Evolutionary conservation across 2,797 vertebrate genomes (phyloP), one percentile per base, ranked within the genome.

Genomic region (Natrix natrix): DNA sequence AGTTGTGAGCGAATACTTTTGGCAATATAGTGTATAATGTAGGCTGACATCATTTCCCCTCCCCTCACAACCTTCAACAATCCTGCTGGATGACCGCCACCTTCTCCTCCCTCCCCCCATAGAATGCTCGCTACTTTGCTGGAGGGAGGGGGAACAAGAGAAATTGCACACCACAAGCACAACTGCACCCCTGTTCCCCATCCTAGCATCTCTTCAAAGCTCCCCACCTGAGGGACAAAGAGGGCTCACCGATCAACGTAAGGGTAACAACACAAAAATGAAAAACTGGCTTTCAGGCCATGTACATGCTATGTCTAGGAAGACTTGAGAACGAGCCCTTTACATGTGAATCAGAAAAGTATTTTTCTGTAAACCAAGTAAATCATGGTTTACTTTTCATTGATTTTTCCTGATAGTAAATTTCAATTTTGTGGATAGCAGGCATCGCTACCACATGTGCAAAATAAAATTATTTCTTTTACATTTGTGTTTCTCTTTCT

Each of bases 381-480:
- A 28, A 56, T 22, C 32, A 55, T 12, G 54, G 4, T 0, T 93
- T 88, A 61, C 86, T 1, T 4, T 26, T 4, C 6, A 0, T 0
- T 7, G 37, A 48, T 83, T 83, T 83, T 48, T 48, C 43, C 26
- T 87, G 0, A 26, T 32, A 20, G 24, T 26, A 94, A 88, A 43
- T 83, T 94, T 88, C 55, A 86, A 0, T 89, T 91, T 12, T 86
- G 0, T 66, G 92, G 91, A 83, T 4, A 95, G 14, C 5, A 92
- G 90, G 59, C 90, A 83, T 54, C 90, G 24, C 78, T 91, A 2
- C 0, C 91, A 4, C 22, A 1, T 0, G 7, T 74, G 2, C 83
- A 22, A 92, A 66, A 93, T 56, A 92, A 93, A 89, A 92, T 32
- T 0, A 56, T 24, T 14, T 55, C 0, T 3, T 90, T 48, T 83